Base-by-base conservation (phyloP, 2,113 vertebrate species). In the Stictonetta naevosa region DNA sequence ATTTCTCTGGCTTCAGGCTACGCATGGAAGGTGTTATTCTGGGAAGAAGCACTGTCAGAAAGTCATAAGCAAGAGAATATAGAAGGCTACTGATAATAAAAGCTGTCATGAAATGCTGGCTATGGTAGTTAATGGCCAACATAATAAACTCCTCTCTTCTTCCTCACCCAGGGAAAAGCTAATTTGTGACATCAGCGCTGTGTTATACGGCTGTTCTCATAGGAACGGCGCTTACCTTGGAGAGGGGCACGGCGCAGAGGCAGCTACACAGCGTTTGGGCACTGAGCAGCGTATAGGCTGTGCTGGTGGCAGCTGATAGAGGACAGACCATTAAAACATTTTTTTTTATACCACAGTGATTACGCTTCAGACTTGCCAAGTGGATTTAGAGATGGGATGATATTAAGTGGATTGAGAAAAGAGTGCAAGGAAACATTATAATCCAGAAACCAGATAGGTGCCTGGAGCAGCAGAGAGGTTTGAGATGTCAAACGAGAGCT, bases 1-100 rank as follows among this genome's bases (percentile, higher is more conserved):
- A 33, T 85, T 90, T 82, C 60, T 89, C 69, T 94, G 67, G 84
- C 74, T 87, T 63, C 48, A 89, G 84, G 69, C 76, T 84, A 53
- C 31, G 8, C n/a, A 28, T 26, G 38, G 82, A 94, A 68, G 53
- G 62, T 90, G 68, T 86, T 89, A 50, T 40, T n/a, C n/a, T 63
- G 71, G 71, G 71, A 62, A 85, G 46, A 86, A 40, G 33, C 25
- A 46, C 42, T 75, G 82, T 63, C 62, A 88, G 79, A 86, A 86
- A 96, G 66, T 55, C 83, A 76, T 13, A 75, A 92, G 66, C 28
- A 88, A 55, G 73, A 76, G 91, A 92, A 42, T 85, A 52, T 38
- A 80, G 83, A 80, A 68, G 22, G 75, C 62, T 92, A 46, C 72
- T 90, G 71, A 76, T 90, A 83, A 90, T 76, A 93, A 93, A 96